Evolutionary conservation across 2,888 invertebrate genomes (phyloP), one percentile per base, ranked within the genome.

Genomic region (Melikaiella ostensackeni): DNA sequence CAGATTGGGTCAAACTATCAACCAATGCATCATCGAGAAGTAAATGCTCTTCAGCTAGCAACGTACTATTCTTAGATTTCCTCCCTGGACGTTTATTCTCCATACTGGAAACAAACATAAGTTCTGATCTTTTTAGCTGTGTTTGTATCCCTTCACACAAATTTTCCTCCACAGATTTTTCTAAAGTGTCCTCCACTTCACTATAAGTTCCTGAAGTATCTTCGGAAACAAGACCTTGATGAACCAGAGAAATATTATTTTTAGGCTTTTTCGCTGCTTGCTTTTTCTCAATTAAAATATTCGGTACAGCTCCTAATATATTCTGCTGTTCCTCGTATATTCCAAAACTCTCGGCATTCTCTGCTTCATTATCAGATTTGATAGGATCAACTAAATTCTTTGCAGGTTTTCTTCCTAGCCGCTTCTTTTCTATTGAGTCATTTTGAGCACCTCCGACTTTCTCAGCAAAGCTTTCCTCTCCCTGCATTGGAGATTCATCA

Each of bases 31-130:
- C 81, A 27, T 80, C 81, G 13, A 80, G 75, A 6, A 84, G 74
- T 27, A 83, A 75, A 16, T 82, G 80, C n/a, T 84, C 82, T 0
- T 85, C 81, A n/a, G 79, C 50, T 19, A 86, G 73, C 2, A 84
- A 83, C 21, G 80, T 79, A 19, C 74, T 83, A n/a, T 84, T 84
- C 73, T 83, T 84, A 16, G 38, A 77, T 76, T 57, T 30, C 16
- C 33, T 76, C 59, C 13, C 16, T 27, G 16, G 16, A 27, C 7
- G 59, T 59, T 6, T 24, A 13, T 59, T 59, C 27, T 27, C 59
- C 24, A 59, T 13, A 59, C 27, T 59, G 2, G 64, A 64, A n/a
- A 33, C n/a, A 33, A 38, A 38, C n/a, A 64, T 30, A 21, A 33
- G 33, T 38, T 64, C 38, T 24, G 33, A 64, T 6, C 38, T 64